Conservation (phyloP, 2,888 invertebrate species). For the Brachynemurus nebulosus region DNA sequence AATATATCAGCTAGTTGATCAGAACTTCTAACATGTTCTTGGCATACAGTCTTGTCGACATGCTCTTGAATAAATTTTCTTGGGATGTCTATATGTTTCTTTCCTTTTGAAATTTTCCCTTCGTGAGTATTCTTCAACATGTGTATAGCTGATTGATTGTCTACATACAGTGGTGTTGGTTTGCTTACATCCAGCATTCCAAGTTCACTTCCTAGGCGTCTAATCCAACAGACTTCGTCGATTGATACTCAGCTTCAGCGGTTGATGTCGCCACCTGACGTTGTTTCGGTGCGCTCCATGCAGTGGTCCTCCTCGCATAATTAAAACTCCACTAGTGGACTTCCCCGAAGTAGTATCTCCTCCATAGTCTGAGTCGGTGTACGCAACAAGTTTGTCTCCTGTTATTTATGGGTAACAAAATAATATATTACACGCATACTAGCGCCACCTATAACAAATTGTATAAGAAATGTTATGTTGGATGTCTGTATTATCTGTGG, state of each 20-base stretch:
- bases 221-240: constrained; percentile 17
- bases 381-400: constrained; percentile 13
- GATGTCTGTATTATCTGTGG: no score
- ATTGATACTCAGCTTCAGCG: constrained; percentile 18
- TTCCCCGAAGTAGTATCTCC: constrained; percentile 14
- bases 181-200: constrained; percentile 7
- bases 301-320: constrained; percentile 20
- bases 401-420: no score
- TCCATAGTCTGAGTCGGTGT: constrained; percentile 18
- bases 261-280: constrained; percentile 15
- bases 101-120: constrained; percentile 10
- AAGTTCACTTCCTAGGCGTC: constrained; percentile 8
- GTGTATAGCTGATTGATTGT: constrained; percentile 11
- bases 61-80: constrained; percentile 9
- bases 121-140: constrained; percentile 13
- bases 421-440: no score
- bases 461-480: no score
- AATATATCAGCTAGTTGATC: constrained; percentile 14
- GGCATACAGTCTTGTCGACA: neutral
- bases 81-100: constrained; percentile 29
- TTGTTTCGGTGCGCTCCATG: no score
- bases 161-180: constrained; percentile 11
- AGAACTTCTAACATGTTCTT: constrained; percentile 6
- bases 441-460: no score
- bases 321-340: constrained; percentile 21